phyloP scores from a whole-genome alignment of 2,113 vertebrate genomes.

The Oreocharis arfaki region DNA sequence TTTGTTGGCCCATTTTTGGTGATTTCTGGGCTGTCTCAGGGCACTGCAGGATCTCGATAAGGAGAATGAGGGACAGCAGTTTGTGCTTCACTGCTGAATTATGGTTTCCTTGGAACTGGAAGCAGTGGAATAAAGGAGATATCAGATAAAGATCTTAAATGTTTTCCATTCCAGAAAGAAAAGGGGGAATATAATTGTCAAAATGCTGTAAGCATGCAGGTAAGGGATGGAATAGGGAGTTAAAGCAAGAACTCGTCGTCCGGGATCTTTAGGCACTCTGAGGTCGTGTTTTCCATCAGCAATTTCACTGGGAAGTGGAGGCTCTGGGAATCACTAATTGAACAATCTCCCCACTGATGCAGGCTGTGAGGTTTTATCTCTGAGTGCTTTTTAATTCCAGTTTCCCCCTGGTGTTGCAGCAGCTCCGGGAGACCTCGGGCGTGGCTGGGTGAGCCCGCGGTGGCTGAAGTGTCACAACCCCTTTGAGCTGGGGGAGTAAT shows the following conservation, averaged over 20 bases:
- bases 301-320: neutral
- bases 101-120: neutral
- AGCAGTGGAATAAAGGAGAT: neutral
- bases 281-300: neutral
- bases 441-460: neutral
- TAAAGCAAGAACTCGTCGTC: neutral
- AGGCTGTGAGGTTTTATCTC: neutral
- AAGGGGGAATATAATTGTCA: neutral
- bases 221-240: neutral
- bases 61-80: neutral
- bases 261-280: neutral
- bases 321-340: neutral
- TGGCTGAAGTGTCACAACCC: neutral
- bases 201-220: neutral
- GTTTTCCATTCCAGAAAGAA: neutral
- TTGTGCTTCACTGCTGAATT: neutral
- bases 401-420: neutral
- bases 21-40: neutral
- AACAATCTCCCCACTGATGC: neutral
- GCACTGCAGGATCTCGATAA: neutral
- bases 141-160: neutral
- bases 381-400: neutral
- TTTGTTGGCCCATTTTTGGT: neutral
- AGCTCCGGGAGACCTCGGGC: neutral
- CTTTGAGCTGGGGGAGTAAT: accelerated